Conservation (phyloP, 2,113 vertebrate genomes). For the Spheniscus mendiculus region DNA sequence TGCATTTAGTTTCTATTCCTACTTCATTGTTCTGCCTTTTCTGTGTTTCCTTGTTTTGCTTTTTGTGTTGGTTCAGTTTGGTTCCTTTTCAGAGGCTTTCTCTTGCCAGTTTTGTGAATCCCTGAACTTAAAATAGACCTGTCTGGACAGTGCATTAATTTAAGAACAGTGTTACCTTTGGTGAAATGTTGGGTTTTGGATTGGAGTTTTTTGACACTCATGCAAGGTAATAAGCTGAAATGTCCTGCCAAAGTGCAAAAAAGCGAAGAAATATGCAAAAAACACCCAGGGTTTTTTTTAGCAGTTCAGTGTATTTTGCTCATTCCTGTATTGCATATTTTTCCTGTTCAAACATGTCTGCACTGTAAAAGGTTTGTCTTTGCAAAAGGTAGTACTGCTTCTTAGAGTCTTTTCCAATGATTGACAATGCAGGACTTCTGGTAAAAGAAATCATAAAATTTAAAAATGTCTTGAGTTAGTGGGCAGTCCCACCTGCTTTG, state of each 20-base stretch:
- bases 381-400: not conserved
- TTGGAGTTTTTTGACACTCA: not conserved
- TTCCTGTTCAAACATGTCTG: not conserved
- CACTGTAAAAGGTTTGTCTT: not conserved
- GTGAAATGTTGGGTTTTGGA: not conserved
- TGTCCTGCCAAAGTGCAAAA: not conserved
- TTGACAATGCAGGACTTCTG: not conserved
- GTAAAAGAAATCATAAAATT: not conserved
- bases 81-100: conserved; percentile 5
- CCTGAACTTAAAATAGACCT: not conserved
- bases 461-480: not conserved
- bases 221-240: not conserved
- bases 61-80: not conserved
- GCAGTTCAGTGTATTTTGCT: not conserved
- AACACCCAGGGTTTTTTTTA: not conserved
- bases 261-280: not conserved
- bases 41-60: conserved; percentile 36
- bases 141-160: not conserved
- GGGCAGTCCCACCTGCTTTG: not conserved
- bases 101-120: not conserved
- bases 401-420: not conserved
- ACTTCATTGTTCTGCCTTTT: conserved; percentile 40
- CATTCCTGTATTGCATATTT: not conserved
- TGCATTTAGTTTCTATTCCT: conserved; percentile 40
- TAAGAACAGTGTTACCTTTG: not conserved